Base-by-base conservation (phyloP, 2,888 invertebrate genomes). In the Cantharis rustica region DNA sequence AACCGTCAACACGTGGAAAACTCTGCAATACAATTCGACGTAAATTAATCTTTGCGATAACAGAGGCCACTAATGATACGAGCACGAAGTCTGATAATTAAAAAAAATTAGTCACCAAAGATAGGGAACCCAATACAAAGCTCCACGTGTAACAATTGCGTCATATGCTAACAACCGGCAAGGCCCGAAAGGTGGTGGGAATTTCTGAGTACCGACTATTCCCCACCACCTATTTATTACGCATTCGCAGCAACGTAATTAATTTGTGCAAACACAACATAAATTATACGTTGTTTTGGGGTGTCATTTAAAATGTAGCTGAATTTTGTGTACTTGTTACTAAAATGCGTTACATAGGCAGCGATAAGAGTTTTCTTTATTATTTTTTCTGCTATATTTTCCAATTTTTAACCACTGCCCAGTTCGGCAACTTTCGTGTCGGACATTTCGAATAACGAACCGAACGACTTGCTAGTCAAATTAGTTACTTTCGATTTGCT, bases 141-240 rank as follows among this genome's bases (percentile, higher is more conserved):
- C 75, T 77, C 77, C 77, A 77, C 77, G 77, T 77, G 77, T 77
- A 77, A 69, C 75, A 69, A 66, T 77, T 77, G 75, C 77, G 77
- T 77, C 77, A 77, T 73, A 68, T 75, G 72, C 47, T 72, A 77
- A 75, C 72, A 77, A 77, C 72, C 71, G 75, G 75, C 77, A 72
- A 74, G 69, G 68, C 75, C 77, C 77, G 71, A 27, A 69, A 72
- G 72, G 77, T 77, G 70, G 77, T 75, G 77, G 77, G 77, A 77
- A 75, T 69, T 69, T 72, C 73, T 72, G 16, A 26, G 47, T 61
- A 61, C 7, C 2, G 15, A 17, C 62, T 63, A 16, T n/a, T 20
- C 74, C 70, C 77, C 72, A 72, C 77, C 15, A 20, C 11, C 15
- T 23, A 20, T 66, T 20, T 23, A 20, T 66, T 20, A 66, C 16